Base-by-base conservation (phyloP, 2,888 invertebrate species). In the Cheilosia pagana region DNA sequence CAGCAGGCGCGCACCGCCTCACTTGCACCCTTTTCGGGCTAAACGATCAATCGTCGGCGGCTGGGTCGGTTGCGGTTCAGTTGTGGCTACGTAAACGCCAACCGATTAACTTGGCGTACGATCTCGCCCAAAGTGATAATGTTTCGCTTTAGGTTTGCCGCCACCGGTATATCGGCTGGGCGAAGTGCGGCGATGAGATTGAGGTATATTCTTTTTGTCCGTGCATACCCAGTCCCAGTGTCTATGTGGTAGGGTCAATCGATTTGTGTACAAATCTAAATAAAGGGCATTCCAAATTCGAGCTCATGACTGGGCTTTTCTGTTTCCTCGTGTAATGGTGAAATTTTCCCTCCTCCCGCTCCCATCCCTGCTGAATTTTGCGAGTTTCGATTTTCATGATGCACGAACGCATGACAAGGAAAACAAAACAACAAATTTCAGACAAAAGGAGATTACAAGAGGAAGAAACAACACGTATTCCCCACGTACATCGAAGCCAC, bases 81-180 rank as follows among this genome's bases (percentile, higher is more conserved):
- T 41, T 41, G 59, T 50, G 59, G 59, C 48, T 77, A 43, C 63
- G 21, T 74, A 83, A 83, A 78, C 78, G 63, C 83, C 70, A 53
- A 81, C 39, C 85, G 81, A 81, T 85, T 81, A 85, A 81, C 81
- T 85, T 85, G 85, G 85, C 81, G 75, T 85, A 85, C 85, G 85
- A 85, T 81, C 81, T 81, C 75, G 71, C 71, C 81, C 75, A 75
- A 81, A 75, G 81, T 81, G 79, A 85, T 85, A 85, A 81, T 81
- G 75, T 52, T 70, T 71, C 71, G 75, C 63, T 67, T 62, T 67
- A 43, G 50, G 52, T 45, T 50, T 68, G 52, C 76, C 67, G 70
- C 63, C 39, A 75, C 41, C 48, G 25, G 19, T 25, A 41, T 39
- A 14, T 23, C 21, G 45, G 45, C n/a, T n/a, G n/a, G 28, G 12